Base-by-base conservation (phyloP, 2,888 invertebrate species). In the Pollenia amentaria region DNA sequence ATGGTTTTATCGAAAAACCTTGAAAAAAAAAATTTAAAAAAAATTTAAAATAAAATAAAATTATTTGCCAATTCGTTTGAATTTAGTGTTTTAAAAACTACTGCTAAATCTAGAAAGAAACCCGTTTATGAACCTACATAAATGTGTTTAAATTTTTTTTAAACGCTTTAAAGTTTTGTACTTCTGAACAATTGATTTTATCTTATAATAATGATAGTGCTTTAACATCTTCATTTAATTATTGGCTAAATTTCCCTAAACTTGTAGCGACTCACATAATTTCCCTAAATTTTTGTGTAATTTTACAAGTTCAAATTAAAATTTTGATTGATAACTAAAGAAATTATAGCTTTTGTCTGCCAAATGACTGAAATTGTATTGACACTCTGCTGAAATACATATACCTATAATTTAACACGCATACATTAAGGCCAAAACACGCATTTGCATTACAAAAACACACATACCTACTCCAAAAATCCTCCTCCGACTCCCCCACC, bases 371-470 rank as follows among this genome's bases (percentile, higher is more conserved):
- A 85, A 67, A 67, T 51, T 55, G 55, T 69, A 53, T 77, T 85
- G 77, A 77, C 81, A 73, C 44, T 73, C 62, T 53, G 60, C 44
- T 72, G 72, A 81, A 80, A 65, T 53, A 69, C n/a, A n/a, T n/a
- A n/a, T n/a, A n/a, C n/a, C n/a, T 21, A 57, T 40, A 69, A 60
- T 64, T 62, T 29, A 65, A 65, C 72, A 46, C 72, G 40, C 48
- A 73, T n/a, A 21, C 29, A 40, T 51, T 10, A 12, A 16, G 29
- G 16, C n/a, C 51, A 4, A 21, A 42, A 51, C 51, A 67, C 73
- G 42, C 82, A 57, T 16, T 75, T 4, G 29, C 21, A n/a, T 48
- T 55, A 10, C 53, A 55, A 70, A 29, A 11, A 12, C 42, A 78
- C 18, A 55, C 51, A n/a, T 16, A 67, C 65, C 3, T 12, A 51